Conservation (phyloP, 2,888 invertebrate species). For the Leucoma salicis region DNA sequence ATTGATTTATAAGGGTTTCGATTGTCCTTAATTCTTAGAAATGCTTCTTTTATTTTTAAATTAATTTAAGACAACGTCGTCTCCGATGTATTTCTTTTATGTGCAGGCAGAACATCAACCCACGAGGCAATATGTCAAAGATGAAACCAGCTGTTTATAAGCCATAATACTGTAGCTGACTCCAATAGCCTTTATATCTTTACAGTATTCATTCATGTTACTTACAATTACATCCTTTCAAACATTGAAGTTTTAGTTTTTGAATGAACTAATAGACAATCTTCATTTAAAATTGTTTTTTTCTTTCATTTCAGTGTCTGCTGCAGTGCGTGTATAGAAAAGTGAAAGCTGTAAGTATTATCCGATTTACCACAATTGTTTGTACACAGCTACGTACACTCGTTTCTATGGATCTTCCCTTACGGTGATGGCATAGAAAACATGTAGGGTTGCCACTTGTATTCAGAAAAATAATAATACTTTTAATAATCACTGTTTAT, state of each 20-base stretch:
- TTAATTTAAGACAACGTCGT: not conserved
- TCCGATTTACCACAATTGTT: not conserved
- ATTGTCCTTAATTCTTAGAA: constrained; percentile 2
- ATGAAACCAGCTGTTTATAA: no score
- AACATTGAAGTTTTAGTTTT: no score
- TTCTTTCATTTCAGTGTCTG: constrained; percentile 84
- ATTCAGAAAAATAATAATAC: no score
- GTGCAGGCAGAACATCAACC: no score
- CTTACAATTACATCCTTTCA: no score
- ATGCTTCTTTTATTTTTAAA: not conserved
- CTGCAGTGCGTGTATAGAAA: constrained; percentile 90
- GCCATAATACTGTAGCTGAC: no score
- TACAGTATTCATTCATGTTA: no score
- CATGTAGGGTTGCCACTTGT: not conserved
- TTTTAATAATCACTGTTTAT: no score
- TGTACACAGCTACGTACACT: not conserved
- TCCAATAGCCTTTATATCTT: no score
- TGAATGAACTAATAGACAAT: no score
- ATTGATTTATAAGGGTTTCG: constrained; percentile 5
- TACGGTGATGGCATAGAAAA: not conserved
- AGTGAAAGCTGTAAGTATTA: constrained; percentile 88
- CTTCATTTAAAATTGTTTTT: no score
- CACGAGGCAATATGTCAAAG: no score
- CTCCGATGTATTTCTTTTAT: not conserved
- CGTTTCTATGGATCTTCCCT: not conserved